A percentile compares a stretch with the other conserved stretches of the same genome.
phyloP scores from a whole-genome alignment of 2,113 vertebrate species.

The Caretta caretta region DNA sequence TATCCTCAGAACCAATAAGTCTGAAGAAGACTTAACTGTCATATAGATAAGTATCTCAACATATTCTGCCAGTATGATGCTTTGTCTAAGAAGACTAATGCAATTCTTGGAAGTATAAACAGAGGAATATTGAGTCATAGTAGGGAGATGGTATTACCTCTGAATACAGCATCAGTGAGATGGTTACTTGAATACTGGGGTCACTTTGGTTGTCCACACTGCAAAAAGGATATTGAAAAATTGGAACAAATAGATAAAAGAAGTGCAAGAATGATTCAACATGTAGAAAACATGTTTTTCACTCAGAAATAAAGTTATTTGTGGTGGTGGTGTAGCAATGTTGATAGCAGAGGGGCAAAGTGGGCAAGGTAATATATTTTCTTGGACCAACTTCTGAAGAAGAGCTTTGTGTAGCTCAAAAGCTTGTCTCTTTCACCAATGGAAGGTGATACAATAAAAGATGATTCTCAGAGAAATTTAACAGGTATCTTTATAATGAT shows the following conservation, averaged over 20 bases:
- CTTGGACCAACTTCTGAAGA: neutral
- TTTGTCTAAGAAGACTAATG: neutral
- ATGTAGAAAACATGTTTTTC: neutral
- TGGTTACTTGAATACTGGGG: neutral
- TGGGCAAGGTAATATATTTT: neutral
- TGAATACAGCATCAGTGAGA: neutral
- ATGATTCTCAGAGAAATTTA: neutral
- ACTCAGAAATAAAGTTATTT: neutral
- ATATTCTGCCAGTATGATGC: neutral
- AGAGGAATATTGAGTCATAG: neutral
- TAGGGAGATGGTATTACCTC: neutral
- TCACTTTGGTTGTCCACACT: neutral
- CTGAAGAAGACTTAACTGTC: neutral
- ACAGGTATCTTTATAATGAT: neutral
- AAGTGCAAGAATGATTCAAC: neutral
- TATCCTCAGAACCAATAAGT: neutral
- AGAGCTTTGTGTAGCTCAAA: too few species aligned
- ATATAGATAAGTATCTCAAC: rapidly evolving
- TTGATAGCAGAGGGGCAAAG: neutral
- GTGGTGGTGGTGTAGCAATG: neutral
- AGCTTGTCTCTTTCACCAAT: too few species aligned
- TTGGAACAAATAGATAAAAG: neutral
- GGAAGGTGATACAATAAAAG: too few species aligned
- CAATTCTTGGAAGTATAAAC: neutral
- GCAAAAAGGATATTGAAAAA: neutral